Evolutionary conservation across 2,797 vertebrate species (phyloP), one percentile per base, ranked within the genome.

Genomic region (Craterocephalus amniculus): DNA sequence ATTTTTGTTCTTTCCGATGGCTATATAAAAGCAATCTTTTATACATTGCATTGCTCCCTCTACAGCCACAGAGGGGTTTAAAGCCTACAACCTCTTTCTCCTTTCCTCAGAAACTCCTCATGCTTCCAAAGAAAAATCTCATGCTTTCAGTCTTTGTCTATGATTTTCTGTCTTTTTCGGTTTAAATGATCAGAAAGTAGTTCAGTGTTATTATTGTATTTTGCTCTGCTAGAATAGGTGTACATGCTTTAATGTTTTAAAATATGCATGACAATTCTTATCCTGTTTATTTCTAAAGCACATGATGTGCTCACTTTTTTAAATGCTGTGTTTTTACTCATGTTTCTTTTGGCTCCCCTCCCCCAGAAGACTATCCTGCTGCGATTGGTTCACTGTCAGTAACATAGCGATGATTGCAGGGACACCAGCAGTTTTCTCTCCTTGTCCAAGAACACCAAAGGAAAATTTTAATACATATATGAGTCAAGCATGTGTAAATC

Each of bases 31-130:
- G 43, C 20, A 45, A 45, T 45, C 43, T 45, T 24, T 49, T 49
- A 22, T 3, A 10, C n/a, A 8, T 65, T 60, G 32, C 26, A 34
- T 18, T 27, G 57, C 48, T 60, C 13, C 9, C 45, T 24, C 20
- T 60, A 22, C 32, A 69, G 34, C 57, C 27, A 36, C 36, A 14
- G 34, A 52, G 35, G 22, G 6, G 38, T 67, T 43, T 35, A 20
- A 12, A 48, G 40, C 55, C 54, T 58, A 29, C 55, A 67, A 48
- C 65, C 4, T 65, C 2, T 54, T 55, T 40, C 14, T 22, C n/a
- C 10, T 48, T n/a, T 48, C 20, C 20, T 22, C 20, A 48, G 45
- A n/a, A 14, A 18, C 38, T 40, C 13, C 38, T 40, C 16, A 18
- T 40, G 38, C 38, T 40, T 40, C 18, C 4, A 43, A 18, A 6